Evolutionary conservation across 2,797 vertebrate species (phyloP), one percentile per base, ranked within the genome.

Genomic region (Bradypus variegatus): DNA sequence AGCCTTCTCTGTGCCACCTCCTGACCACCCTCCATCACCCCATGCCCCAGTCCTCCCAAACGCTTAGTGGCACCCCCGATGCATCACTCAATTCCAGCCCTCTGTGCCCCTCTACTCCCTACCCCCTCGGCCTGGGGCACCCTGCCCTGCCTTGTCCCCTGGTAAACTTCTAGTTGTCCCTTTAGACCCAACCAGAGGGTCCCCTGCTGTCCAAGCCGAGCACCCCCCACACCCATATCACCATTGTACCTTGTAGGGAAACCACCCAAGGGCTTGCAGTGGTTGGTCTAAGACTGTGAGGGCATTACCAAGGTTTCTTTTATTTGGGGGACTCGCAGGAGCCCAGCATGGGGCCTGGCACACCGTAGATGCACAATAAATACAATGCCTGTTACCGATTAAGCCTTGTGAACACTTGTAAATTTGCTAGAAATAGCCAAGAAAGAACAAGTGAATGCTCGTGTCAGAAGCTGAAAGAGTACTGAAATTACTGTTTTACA

Each of bases 211-310:
- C 88, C 45, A 14, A 50, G 41, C 76, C 50, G 19, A 62, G 6
- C 48, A 38, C 33, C 25, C 14, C 45, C 38, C 4, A 45, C 72
- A 5, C 18, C 9, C 12, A 79, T 82, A 75, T 83, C 23, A 62
- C 41, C 36, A 16, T 3, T 12, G 10, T 15, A 67, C 16, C 14
- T 60, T 2, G 0, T 2, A 33, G 15, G 19, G 0, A 83, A 29
- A n/a, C 36, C 45, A 76, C 58, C 38, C 4, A 23, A 78, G 41
- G 45, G 25, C 48, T 27, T 23, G 19, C 62, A 25, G 38, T 2
- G 18, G 58, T 45, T 79, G 15, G 29, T 36, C 33, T 21, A n/a
- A 41, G 50, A 64, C 48, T 33, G 8, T 15, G 11, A 36, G 73
- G 58, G 36, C 16, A 38, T 9, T 15, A 53, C 29, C 25, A 50